phyloP scores from a whole-genome alignment of 2,113 vertebrate species.

The Megaceryle torquata region DNA sequence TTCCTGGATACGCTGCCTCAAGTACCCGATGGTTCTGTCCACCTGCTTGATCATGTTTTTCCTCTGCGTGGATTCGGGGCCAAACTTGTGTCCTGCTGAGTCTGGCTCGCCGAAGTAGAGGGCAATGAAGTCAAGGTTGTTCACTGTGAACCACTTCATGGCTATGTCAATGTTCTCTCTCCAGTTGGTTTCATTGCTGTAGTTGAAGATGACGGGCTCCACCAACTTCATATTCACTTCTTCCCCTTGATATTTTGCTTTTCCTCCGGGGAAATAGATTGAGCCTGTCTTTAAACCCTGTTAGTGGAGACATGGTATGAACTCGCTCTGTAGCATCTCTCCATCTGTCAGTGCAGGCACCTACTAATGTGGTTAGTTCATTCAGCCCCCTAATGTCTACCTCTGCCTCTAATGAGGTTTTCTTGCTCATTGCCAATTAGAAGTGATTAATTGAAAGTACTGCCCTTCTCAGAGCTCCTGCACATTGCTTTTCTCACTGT shows the following conservation, averaged over 20 bases:
- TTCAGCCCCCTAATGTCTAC: neutral
- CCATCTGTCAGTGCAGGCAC: neutral
- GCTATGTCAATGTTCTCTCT: conserved; percentile 76
- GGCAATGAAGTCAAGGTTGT: conserved; percentile 82
- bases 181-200: conserved; percentile 82
- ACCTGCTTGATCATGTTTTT: conserved; percentile 80
- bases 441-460: conserved; percentile 5
- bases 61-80: conserved; percentile 80
- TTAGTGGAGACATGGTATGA: neutral
- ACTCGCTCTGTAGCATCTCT: neutral
- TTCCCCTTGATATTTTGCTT: conserved; percentile 77
- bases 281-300: conserved; percentile 89
- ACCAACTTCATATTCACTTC: conserved; percentile 70
- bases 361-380: neutral
- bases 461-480: neutral
- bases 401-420: neutral
- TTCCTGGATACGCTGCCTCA: conserved; percentile 67
- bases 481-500: neutral
- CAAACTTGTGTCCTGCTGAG: conserved; percentile 76
- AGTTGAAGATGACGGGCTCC: conserved; percentile 72
- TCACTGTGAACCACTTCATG: conserved; percentile 77
- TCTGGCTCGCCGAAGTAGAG: conserved; percentile 91
- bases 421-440: neutral
- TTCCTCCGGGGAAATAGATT: conserved; percentile 85
- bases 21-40: conserved; percentile 84